Percentiles rank a stretch among this genome's conserved stretches.
These are phyloP conservation scores for Parasteatoda tepidariorum DNA, from an alignment of 1,140 invertebrate genomes.

Conservation along the genomic window DNA sequence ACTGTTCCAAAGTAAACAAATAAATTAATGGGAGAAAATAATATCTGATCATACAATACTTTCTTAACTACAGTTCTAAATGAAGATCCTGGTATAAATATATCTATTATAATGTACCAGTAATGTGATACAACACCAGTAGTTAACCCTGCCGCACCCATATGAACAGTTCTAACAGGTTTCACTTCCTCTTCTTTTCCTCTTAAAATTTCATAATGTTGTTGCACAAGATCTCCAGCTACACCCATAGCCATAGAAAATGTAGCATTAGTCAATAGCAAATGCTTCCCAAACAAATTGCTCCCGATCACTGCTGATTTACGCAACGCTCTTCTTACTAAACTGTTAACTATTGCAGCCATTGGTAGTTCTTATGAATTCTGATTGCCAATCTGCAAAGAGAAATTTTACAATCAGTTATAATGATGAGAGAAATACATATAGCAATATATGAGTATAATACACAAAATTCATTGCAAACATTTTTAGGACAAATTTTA, in stretches of 20 bases:
- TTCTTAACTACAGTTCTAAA: constrained; percentile 82
- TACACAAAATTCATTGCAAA: not conserved
- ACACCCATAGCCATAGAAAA: constrained; percentile 83
- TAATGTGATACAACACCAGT: constrained; percentile 73
- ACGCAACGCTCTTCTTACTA: not conserved
- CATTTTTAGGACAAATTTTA: too few species aligned
- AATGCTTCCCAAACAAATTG: constrained; percentile 68
- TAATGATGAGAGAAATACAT: not conserved
- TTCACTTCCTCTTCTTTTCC: constrained; percentile 74
- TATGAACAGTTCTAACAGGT: constrained; percentile 77
- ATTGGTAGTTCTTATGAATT: too few species aligned
- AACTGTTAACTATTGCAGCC: constrained; percentile 17
- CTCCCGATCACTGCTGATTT: not conserved
- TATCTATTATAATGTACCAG: constrained; percentile 79
- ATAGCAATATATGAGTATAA: not conserved
- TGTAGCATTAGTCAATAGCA: constrained; percentile 86
- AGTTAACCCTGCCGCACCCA: constrained; percentile 82
- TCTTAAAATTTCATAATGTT: constrained; percentile 82
- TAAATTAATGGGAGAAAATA: constrained; percentile 88
- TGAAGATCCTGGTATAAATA: constrained; percentile 76
- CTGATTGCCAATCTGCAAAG: not conserved
- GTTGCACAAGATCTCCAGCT: constrained; percentile 84
- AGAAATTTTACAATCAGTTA: not conserved
- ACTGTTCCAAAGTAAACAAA: constrained; percentile 83
- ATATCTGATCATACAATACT: constrained; percentile 86